Base-by-base conservation (phyloP, 1,140 invertebrate genomes). In the Globodera ellingtonae region DNA sequence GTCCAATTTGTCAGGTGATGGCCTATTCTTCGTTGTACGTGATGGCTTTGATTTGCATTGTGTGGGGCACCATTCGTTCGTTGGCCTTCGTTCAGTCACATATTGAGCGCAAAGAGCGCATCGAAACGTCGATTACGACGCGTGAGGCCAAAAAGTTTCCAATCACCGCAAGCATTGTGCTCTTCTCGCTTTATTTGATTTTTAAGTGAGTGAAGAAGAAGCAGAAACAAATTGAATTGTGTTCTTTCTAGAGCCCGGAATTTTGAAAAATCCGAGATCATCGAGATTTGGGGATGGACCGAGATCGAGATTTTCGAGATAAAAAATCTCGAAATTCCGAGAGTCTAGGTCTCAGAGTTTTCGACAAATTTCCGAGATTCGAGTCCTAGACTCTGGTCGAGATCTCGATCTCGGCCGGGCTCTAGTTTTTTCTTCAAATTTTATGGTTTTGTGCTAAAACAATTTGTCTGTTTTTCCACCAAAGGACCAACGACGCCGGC, bases 21-120 rank as follows among this genome's bases (percentile, higher is more conserved):
- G 85, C 85, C 13, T 86, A 87, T 72, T 81, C 81, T 15, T 79
- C 84, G 15, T 78, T 86, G 44, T 86, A 86, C 66, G 47, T 66
- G n/a, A 86, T 86, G 86, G 86, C 85, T 10, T 50, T 86, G 13
- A 44, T 86, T 52, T 86, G 85, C 69, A 83, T 86, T 21, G 70
- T 87, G 56, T 86, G 83, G 85, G 85, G 85, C 24, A 83, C 72
- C 47, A 74, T 85, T 13, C 86, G 85, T 13, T 86, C 85, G 21
- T 44, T 87, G 15, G 75, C 75, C 18, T 87, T 84, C 56, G 79
- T 86, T 67, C 71, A 80, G 72, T 24, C 50, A 7, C 65, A 67
- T 9, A 79, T 87, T 75, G 50, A 67, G 15, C 76, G 79, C 52
- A 85, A 86, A 48, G 71, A 82, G 24, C 66, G 72, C 59, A 85